Conservation (phyloP, 2,113 vertebrate genomes). For the Accipiter virgatus region DNA sequence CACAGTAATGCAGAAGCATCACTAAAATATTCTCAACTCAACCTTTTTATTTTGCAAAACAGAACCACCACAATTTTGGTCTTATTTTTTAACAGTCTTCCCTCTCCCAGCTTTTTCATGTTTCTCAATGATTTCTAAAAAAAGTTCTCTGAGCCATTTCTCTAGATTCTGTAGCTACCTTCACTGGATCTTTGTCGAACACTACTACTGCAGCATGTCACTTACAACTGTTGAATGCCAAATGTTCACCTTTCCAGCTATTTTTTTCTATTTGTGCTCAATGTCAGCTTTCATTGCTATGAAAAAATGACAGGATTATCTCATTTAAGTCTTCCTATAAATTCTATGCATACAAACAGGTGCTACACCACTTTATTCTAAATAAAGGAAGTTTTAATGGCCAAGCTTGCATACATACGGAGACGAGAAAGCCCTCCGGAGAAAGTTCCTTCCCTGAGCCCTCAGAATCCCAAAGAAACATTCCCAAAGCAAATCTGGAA, state of each 20-base stretch:
- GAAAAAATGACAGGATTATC: background rate
- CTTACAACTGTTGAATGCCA: background rate
- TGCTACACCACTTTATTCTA: background rate
- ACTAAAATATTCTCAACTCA: background rate
- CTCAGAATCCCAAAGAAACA: background rate
- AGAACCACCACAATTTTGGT: background rate
- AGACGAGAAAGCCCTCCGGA: rapidly evolving
- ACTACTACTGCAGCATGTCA: background rate
- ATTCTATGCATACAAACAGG: background rate
- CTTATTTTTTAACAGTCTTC: background rate
- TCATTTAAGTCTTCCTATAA: background rate
- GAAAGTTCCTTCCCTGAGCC: background rate
- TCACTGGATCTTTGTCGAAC: background rate
- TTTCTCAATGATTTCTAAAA: background rate
- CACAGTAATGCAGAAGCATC: background rate
- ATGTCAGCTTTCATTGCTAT: background rate
- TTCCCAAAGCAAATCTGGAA: background rate
- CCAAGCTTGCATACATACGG: background rate
- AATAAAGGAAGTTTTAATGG: background rate
- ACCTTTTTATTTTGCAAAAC: background rate
- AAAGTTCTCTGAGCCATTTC: background rate
- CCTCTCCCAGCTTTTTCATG: rapidly evolving
- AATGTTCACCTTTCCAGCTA: background rate
- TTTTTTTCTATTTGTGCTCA: background rate
- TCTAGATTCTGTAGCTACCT: background rate